Evolutionary conservation across 2,888 invertebrate genomes (phyloP).

Genomic region (Parnassius apollo): DNA sequence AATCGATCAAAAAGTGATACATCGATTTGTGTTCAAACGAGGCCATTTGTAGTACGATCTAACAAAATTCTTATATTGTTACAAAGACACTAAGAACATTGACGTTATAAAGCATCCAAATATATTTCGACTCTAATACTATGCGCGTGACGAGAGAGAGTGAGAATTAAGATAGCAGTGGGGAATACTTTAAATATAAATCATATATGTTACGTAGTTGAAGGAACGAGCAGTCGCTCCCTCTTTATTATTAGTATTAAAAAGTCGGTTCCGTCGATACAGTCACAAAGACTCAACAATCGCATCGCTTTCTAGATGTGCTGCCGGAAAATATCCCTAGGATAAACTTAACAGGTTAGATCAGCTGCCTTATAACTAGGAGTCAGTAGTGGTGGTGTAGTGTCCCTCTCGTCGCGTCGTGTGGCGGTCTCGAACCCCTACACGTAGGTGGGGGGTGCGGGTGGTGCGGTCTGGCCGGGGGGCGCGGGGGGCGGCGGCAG

Average conservation of each 20-base stretch:
- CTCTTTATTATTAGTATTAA: too few relatives aligned
- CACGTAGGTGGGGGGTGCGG: conserved; percentile 39
- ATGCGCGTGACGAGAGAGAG: not conserved
- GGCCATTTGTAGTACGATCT: conserved; percentile 4
- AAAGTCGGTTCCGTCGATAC: too few relatives aligned
- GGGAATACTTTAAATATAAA: not conserved
- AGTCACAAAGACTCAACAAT: too few relatives aligned
- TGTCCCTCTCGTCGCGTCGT: too few relatives aligned
- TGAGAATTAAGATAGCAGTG: not conserved
- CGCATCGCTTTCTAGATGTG: too few relatives aligned
- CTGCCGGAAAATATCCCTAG: too few relatives aligned
- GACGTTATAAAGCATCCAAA: conserved; percentile 8
- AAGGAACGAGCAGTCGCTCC: too few relatives aligned
- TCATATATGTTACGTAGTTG: too few relatives aligned
- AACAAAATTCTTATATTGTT: not conserved
- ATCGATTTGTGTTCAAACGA: conserved; percentile 7
- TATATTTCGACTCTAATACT: not conserved
- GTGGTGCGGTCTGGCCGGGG: conserved; percentile 37
- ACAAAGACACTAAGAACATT: conserved; percentile 9
- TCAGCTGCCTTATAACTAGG: too few relatives aligned
- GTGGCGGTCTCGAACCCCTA: conserved; percentile 21
- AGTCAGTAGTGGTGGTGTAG: too few relatives aligned
- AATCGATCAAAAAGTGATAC: not conserved
- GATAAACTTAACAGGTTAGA: too few relatives aligned
- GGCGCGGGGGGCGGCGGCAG: conserved; percentile 70